phyloP scores from a whole-genome alignment of 2,797 vertebrate genomes.

The Myotis findleyi region DNA sequence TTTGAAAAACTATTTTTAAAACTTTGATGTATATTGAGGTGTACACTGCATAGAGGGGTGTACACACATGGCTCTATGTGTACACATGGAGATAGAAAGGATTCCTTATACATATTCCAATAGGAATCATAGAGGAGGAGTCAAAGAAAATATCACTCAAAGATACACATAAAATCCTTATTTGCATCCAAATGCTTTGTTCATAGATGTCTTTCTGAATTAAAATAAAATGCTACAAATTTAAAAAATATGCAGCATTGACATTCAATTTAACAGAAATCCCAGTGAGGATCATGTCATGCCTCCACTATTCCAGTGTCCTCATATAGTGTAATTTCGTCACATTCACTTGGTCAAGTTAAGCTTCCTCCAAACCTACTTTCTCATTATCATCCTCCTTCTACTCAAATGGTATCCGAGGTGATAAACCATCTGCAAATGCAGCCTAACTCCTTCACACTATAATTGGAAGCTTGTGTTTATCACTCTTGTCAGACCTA shows the following conservation, averaged over 20 bases:
- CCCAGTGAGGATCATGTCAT: background rate
- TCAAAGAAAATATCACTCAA: background rate
- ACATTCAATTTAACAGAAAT: background rate
- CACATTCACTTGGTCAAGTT: background rate
- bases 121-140: background rate
- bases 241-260: background rate
- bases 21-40: background rate
- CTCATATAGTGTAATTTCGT: background rate
- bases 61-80: background rate
- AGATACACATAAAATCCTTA: background rate
- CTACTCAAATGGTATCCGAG: background rate
- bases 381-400: background rate
- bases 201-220: background rate
- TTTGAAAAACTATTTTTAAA: background rate
- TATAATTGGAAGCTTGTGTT: background rate
- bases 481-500: background rate
- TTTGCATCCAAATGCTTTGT: background rate
- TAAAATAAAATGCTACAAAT: slow-evolving; percentile 32
- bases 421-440: background rate
- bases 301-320: background rate
- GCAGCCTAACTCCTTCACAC: background rate
- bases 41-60: background rate
- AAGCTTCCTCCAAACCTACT: background rate
- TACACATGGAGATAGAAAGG: background rate
- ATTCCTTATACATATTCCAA: background rate